Base-by-base conservation (phyloP, 2,113 vertebrate species). In the Cheilinus undulatus region DNA sequence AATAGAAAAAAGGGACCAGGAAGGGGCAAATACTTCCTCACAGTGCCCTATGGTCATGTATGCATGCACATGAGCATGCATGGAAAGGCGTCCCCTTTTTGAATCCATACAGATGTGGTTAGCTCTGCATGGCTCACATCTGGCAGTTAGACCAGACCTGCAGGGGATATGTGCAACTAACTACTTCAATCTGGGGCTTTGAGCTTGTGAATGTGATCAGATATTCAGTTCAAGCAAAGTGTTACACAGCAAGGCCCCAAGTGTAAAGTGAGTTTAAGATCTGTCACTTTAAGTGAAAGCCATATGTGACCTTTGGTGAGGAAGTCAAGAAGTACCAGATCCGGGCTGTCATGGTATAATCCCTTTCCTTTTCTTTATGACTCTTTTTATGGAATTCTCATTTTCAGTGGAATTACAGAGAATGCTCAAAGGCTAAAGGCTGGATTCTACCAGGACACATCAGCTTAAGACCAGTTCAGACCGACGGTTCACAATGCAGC, bases 251-350 rank as follows among this genome's bases (percentile, higher is more conserved):
- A 49, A 60, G 68, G 72, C 58, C 88, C 68, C 72, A 14, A 71
- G 86, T 84, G 86, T 87, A 87, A 88, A 84, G 75, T 61, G 74
- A 75, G 76, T 80, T 86, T 84, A 77, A 74, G 71, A 77, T 72
- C 83, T 71, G 74, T 86, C 77, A 61, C 22, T 81, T 86, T 48
- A 69, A 78, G 72, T 49, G 71, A 32, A 20, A 32, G 59, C 82
- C 87, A 88, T 62, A 70, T 88, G 87, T 89, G 87, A 89, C 89
- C 87, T 83, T 38, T 68, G 61, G 54, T 42, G 60, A 51, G 69
- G 77, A 73, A 76, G 89, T 88, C 83, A 68, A 88, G 67, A 83
- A 69, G 69, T 73, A 76, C 76, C 83, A 86, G 63, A 86, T 72
- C 72, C 64, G 17, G 52, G 62, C 72, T 73, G 75, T 78, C 69